Evolutionary conservation across 2,113 vertebrate species (phyloP).

Genomic region (Ptilorrhoa leucosticta): DNA sequence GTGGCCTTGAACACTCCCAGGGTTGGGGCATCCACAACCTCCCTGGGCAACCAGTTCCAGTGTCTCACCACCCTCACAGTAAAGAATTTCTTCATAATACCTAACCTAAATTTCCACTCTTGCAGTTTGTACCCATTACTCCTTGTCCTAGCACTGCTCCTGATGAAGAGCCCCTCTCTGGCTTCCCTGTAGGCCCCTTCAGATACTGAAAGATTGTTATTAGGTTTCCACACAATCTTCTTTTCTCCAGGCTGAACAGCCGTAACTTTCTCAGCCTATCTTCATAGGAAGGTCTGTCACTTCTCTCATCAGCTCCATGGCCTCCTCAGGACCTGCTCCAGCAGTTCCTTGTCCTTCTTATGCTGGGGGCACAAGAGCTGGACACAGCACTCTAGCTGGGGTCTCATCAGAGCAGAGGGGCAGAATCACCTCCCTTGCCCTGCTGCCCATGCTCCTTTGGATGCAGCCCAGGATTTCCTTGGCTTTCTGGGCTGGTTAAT

Average conservation of each 20-base stretch:
- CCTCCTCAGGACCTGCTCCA: not conserved
- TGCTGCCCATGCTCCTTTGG: not conserved
- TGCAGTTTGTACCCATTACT: not conserved
- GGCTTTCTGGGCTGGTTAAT: not conserved
- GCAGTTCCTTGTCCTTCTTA: not conserved
- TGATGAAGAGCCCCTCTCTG: not conserved
- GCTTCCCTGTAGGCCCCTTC: not conserved
- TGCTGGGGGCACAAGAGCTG: not conserved
- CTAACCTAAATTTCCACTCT: not conserved
- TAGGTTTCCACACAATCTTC: not conserved
- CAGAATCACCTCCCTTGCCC: not conserved
- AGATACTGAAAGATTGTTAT: not conserved
- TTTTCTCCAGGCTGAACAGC: not conserved
- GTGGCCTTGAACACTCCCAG: not conserved
- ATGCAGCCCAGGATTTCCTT: not conserved
- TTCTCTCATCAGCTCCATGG: too few relatives aligned
- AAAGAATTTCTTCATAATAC: not conserved
- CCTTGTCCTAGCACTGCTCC: not conserved
- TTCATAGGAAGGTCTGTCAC: not conserved
- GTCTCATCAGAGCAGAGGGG: not conserved
- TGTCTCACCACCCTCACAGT: not conserved
- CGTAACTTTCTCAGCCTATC: not conserved
- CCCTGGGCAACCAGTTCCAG: not conserved
- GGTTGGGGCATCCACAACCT: not conserved
- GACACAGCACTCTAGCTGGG: rapidly evolving